A percentile compares a stretch with the other conserved stretches of the same genome.
Evolutionary conservation across 37 sponge, comb jelly and placozoan genomes (phyloP).

Genomic region (Oscarella lobularis): DNA sequence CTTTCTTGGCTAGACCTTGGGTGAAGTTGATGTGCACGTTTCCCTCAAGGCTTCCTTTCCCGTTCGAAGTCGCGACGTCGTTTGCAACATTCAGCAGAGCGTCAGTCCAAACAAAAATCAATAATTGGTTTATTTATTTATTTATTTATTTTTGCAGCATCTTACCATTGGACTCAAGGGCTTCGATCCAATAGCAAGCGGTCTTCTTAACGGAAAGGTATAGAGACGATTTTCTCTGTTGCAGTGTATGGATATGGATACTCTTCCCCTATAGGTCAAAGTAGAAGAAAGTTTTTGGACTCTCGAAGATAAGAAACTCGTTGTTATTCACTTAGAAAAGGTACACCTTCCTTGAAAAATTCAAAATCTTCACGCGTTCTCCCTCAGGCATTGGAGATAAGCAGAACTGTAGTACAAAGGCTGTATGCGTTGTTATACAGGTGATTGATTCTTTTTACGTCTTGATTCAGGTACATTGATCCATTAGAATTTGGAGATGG

Average conservation of each 20-base stretch:
- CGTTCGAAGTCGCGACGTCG: conserved; percentile 58
- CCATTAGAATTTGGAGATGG: not conserved
- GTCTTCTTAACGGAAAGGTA: conserved; percentile 68
- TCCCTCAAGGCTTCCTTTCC: conserved; percentile 42
- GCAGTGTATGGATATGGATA: not conserved
- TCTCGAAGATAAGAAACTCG: conserved; percentile 44
- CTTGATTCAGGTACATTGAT: conserved; percentile 45
- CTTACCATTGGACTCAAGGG: conserved; percentile 81
- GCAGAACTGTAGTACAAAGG: conserved; percentile 96
- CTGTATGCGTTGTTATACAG: conserved; percentile 15
- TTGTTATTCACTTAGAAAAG: conserved; percentile 76
- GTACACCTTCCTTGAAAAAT: conserved; percentile 8
- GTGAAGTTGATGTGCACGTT: conserved; percentile 40
- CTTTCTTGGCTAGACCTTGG: conserved; percentile 2
- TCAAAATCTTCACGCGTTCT: not conserved
- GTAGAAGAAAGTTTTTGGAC: conserved; percentile 78
- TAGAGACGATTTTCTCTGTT: not conserved
- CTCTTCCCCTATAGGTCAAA: conserved; percentile 50
- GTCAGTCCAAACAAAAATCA: not conserved
- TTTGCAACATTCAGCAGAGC: conserved; percentile 43
- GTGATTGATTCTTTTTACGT: conserved; percentile 76
- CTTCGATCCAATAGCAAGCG: conserved; percentile 66
- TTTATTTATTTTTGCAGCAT: conserved; percentile 24
- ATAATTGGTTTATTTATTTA: not conserved
- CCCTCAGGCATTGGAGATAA: conserved; percentile 36